Evolutionary conservation across 2,888 invertebrate species (phyloP), one percentile per base, ranked within the genome.

Genomic region (Eupithecia tripunctaria): DNA sequence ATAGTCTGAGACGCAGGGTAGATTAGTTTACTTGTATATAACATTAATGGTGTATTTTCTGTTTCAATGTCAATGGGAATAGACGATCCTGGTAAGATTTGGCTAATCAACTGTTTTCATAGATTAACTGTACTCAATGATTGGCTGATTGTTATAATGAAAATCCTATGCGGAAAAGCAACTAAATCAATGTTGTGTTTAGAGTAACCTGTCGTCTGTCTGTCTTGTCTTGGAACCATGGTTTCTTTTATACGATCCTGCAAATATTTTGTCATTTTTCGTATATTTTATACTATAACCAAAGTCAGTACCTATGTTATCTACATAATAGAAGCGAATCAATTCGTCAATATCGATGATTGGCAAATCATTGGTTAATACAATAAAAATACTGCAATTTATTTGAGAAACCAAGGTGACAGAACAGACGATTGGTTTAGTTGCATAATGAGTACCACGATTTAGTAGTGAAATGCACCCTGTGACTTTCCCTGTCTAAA

Each of bases 21-120:
- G 64, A 68, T 32, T 36, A 60, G 63, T 70, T 56, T 71, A 47
- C 75, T 60, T 70, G 75, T 78, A 79, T 79, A 80, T 82, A 69
- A 78, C 74, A 88, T 86, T 89, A 91, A 92, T 88, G 80, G 82
- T 89, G 84, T 90, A 85, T 91, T 92, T 92, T 93, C 88, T 90
- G 93, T 92, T 94, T 89, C 92, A 93, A 90, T 90, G 89, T 91
- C 92, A 86, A 90, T 91, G 92, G 93, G 88, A 88, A 86, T 93
- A 94, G 94, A 94, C 84, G 93, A 93, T 86, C 89, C 92, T 88
- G 94, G 94, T 94, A 94, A 94, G 94, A 93, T 80, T 82, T 84
- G 82, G 80, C 83, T 82, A 83, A 81, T 86, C 82, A 81, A 80
- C 80, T 85, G 85, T 86, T 86, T 76, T 78, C 76, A 81, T 85